Evolutionary conservation across 2,113 vertebrate species (phyloP).

Genomic region (Dermatemys mawii): DNA sequence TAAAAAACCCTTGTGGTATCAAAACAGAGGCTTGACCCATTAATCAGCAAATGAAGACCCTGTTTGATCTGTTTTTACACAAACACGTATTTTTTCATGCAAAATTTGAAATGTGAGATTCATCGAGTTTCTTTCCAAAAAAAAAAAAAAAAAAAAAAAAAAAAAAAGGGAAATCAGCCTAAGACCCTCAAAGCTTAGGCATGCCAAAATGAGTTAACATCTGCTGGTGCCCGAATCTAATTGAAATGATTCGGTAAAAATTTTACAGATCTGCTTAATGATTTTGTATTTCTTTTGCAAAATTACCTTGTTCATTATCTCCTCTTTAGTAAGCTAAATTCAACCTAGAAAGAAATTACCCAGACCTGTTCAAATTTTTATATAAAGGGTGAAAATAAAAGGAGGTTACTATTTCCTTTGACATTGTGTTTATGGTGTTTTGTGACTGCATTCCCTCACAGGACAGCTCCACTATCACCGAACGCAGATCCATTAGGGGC

Average conservation of each 20-base stretch:
- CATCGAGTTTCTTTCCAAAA: slow-evolving; percentile 60
- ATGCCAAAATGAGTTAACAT: slow-evolving; percentile 72
- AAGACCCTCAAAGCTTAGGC: slow-evolving; percentile 62
- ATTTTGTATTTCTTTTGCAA: slow-evolving; percentile 77
- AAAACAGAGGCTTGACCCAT: slow-evolving; percentile 52
- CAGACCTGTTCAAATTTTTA: not conserved
- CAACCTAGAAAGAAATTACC: not conserved
- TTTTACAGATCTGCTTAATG: slow-evolving; percentile 78
- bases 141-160: not conserved
- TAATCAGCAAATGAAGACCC: slow-evolving; percentile 63
- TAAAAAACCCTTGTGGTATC: slow-evolving; percentile 37
- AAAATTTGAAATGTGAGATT: slow-evolving; percentile 51
- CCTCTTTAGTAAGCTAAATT: slow-evolving; percentile 45
- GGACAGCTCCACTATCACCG: slow-evolving; percentile 46
- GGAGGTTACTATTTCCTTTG: not conserved
- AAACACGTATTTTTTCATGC: slow-evolving; percentile 25
- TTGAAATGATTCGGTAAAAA: slow-evolving; percentile 81
- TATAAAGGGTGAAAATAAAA: not conserved
- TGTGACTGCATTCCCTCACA: not conserved
- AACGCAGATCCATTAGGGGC: slow-evolving; percentile 56
- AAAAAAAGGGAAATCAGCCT: slow-evolving; percentile 5
- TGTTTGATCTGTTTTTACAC: slow-evolving; percentile 63
- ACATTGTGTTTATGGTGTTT: not conserved
- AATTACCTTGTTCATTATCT: slow-evolving; percentile 70
- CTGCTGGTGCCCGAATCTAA: slow-evolving; percentile 78